These are phyloP conservation scores for Campylomormyrus numenius DNA, from an alignment of 2,113 vertebrate genomes.

Conservation along the genomic window DNA sequence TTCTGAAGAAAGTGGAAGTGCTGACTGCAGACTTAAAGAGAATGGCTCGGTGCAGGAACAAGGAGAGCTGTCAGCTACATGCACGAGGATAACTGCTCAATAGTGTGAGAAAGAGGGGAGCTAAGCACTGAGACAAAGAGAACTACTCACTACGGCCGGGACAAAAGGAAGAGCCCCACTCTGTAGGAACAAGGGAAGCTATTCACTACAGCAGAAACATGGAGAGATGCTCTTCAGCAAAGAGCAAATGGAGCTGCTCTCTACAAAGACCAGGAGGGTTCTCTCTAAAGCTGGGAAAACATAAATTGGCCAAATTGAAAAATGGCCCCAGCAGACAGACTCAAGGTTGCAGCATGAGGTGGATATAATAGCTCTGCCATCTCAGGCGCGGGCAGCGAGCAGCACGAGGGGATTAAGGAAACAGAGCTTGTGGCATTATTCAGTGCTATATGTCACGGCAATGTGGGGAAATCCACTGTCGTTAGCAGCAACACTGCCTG, in stretches of 20 bases:
- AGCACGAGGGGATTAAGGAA: background rate
- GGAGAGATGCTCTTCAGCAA: background rate
- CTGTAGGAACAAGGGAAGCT: background rate
- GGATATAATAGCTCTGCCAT: background rate
- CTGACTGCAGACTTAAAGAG: background rate
- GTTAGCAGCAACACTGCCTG: background rate
- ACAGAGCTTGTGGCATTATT: background rate
- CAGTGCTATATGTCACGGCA: background rate
- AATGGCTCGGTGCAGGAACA: background rate
- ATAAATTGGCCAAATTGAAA: conserved; percentile 44
- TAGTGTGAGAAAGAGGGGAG: background rate
- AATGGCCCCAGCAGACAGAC: conserved; percentile 31
- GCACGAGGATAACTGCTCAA: background rate
- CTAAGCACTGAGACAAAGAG: background rate
- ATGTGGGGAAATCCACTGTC: background rate
- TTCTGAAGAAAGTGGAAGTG: background rate
- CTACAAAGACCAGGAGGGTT: background rate
- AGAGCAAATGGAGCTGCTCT: background rate
- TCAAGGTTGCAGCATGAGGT: conserved; percentile 7
- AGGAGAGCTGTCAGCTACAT: background rate
- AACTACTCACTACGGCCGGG: background rate
- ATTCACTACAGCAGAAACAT: background rate
- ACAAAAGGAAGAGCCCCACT: background rate
- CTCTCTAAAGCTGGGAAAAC: conserved; percentile 19
- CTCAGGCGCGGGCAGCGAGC: background rate